These are phyloP conservation scores for Magallana gigas DNA, from an alignment of 1,140 invertebrate species.

Conservation along the genomic window DNA sequence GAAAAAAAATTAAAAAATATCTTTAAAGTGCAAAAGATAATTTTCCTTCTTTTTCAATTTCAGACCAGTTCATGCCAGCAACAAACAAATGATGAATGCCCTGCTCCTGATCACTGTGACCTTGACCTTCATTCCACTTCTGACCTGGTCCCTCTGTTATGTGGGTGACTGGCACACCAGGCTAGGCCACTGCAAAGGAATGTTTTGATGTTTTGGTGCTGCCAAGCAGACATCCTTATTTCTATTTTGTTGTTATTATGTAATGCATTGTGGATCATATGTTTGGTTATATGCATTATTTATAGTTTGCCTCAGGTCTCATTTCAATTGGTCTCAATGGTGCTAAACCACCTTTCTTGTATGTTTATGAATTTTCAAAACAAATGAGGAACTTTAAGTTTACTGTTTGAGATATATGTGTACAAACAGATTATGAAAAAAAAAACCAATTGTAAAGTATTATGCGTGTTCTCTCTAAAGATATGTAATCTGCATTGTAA, in stretches of 20 bases:
- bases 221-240: not conserved
- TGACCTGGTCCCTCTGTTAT: conserved; percentile 70
- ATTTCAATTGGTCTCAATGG: no score
- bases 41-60: conserved; percentile 38
- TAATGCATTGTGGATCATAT: not conserved
- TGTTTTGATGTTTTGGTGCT: conserved; percentile 58
- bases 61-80: conserved; percentile 60
- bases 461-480: no score
- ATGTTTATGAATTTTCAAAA: not conserved
- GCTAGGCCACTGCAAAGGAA: conserved; percentile 68
- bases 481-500: no score
- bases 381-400: not conserved
- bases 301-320: no score
- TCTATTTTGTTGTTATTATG: not conserved
- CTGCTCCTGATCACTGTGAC: conserved; percentile 66
- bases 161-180: conserved; percentile 68
- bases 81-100: conserved; percentile 65
- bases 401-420: no score
- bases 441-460: no score
- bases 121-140: conserved; percentile 64
- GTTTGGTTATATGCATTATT: no score
- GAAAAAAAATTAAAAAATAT: no score
- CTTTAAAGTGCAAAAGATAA: no score
- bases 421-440: no score
- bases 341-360: no score